These are phyloP conservation scores for Heliconius cydno DNA, from an alignment of 2,888 invertebrate species.

Conservation along the genomic window DNA sequence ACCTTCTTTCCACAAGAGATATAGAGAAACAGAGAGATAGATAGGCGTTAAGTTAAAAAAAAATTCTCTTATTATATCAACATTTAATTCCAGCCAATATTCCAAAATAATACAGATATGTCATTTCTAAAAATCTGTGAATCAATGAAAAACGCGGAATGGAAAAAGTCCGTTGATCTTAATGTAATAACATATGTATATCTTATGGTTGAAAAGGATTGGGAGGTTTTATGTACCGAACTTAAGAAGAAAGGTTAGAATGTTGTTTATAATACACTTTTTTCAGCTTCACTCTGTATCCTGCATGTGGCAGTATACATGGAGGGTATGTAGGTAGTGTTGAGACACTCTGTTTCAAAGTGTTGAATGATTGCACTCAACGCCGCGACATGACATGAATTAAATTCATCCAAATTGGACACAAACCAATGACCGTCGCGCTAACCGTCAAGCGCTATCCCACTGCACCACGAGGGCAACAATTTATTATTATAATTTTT, in stretches of 20 bases:
- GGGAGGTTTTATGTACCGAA: neutral
- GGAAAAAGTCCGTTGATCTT: neutral
- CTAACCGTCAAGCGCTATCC: too few species aligned
- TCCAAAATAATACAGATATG: conserved; percentile 40
- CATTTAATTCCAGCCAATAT: conserved; percentile 56
- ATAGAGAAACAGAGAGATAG: neutral
- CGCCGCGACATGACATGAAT: too few species aligned
- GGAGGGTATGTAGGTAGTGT: too few species aligned
- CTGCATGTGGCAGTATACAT: neutral
- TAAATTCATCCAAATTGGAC: too few species aligned
- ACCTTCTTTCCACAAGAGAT: neutral
- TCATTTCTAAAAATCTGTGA: neutral
- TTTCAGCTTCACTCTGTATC: neutral
- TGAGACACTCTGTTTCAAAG: too few species aligned
- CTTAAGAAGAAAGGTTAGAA: too few species aligned
- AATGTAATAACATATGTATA: neutral
- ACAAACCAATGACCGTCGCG: too few species aligned
- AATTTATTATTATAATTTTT: neutral
- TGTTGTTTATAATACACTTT: too few species aligned
- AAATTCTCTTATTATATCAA: neutral
- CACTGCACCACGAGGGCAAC: too few species aligned
- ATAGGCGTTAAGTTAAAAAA: neutral
- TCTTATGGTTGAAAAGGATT: neutral
- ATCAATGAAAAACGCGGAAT: neutral
- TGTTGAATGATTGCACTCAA: too few species aligned